Conservation (phyloP, 1,140 invertebrate species). For the Pseudoatta argentina region DNA sequence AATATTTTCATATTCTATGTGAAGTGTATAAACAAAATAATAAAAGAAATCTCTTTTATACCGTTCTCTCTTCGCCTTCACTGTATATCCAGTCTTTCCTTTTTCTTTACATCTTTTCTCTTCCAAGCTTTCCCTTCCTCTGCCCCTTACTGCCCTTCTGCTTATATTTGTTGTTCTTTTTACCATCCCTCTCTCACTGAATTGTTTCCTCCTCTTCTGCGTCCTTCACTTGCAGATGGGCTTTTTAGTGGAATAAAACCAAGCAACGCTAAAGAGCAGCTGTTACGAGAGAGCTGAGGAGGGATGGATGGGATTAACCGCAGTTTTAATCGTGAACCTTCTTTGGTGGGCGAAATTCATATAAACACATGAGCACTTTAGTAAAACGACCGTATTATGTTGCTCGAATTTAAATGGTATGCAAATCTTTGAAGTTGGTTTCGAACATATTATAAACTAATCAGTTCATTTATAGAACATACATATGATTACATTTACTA, state of each 20-base stretch:
- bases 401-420: slow-evolving; percentile 15
- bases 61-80: background rate
- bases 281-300: slow-evolving; percentile 32
- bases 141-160: slow-evolving; percentile 4
- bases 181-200: slow-evolving; percentile 1
- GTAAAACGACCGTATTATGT: slow-evolving; percentile 54
- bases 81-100: background rate
- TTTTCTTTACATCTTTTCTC: slow-evolving; percentile 19
- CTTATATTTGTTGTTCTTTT: slow-evolving; percentile 46
- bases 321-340: slow-evolving; percentile 64
- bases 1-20: slow-evolving; percentile 25
- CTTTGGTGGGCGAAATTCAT: slow-evolving; percentile 56
- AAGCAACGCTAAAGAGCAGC: slow-evolving; percentile 55
- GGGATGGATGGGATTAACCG: slow-evolving; percentile 56
- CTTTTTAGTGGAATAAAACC: slow-evolving; percentile 61
- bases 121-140: background rate
- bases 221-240: slow-evolving; percentile 36
- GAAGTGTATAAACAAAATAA: slow-evolving; percentile 28
- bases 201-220: slow-evolving; percentile 43
- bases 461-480: slow-evolving; percentile 8
- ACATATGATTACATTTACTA: no score
- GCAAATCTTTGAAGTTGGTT: slow-evolving; percentile 30
- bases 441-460: slow-evolving; percentile 36
- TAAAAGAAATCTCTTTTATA: slow-evolving; percentile 49
- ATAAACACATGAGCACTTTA: slow-evolving; percentile 63